Percentiles rank a stretch among this genome's conserved stretches.
Evolutionary conservation across 2,797 vertebrate genomes (phyloP).

Genomic region (Sebastes wilsoni): DNA sequence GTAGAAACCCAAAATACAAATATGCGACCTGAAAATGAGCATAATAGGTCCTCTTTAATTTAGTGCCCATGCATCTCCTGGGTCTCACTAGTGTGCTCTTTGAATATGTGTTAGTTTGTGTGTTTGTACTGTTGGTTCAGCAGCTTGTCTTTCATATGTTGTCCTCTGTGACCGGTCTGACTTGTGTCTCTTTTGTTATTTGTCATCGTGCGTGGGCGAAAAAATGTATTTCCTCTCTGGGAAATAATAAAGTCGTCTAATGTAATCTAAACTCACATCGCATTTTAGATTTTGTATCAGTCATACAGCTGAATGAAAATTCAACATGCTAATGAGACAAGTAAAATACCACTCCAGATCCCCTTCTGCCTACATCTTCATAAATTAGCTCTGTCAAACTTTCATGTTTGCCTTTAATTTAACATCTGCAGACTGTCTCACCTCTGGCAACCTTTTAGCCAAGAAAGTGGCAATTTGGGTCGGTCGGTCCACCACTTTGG

Average conservation of each 20-base stretch:
- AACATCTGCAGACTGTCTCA: not conserved
- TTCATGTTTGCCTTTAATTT: not conserved
- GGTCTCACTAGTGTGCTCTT: not conserved
- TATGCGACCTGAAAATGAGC: no score
- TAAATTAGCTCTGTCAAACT: not conserved
- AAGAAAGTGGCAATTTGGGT: not conserved
- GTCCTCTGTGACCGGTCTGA: not conserved
- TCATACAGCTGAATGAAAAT: not conserved
- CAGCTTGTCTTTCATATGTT: not conserved
- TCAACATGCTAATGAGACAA: constrained; percentile 5
- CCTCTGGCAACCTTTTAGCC: not conserved
- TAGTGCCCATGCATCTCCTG: not conserved
- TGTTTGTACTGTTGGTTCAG: not conserved
- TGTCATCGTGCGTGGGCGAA: not conserved
- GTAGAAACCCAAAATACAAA: no score
- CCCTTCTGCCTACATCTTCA: not conserved
- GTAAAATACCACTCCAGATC: not conserved
- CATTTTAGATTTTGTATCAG: constrained; percentile 7
- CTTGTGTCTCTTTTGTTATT: not conserved
- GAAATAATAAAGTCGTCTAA: not conserved
- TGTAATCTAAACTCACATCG: not conserved
- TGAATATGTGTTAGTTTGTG: not conserved
- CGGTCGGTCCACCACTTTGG: not conserved
- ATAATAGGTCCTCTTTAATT: not conserved
- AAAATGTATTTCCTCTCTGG: not conserved